Conservation (phyloP, 2,888 invertebrate species). For the Mesoligia furuncula region DNA sequence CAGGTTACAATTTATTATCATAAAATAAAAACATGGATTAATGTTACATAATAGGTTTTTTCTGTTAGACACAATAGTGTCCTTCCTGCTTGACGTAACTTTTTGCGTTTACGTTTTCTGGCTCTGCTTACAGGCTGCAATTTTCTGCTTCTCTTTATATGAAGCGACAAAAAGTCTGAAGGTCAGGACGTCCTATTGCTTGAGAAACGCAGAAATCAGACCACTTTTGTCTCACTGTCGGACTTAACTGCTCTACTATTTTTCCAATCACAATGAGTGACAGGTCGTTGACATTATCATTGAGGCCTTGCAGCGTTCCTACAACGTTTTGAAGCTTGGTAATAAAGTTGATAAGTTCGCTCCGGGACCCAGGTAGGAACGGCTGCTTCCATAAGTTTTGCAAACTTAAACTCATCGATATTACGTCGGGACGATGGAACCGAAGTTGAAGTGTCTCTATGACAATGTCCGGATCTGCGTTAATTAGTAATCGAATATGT, state of each 20-base stretch:
- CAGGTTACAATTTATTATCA: background rate
- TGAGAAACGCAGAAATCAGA: accelerated
- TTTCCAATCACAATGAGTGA: no score
- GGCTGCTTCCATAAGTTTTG: background rate
- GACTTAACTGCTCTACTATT: background rate
- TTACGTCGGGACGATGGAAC: background rate
- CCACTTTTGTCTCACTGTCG: background rate
- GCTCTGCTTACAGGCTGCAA: background rate
- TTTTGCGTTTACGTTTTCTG: background rate
- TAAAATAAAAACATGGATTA: no score
- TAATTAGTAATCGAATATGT: background rate
- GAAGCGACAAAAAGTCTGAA: background rate
- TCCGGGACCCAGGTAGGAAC: no score
- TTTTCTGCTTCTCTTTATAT: background rate
- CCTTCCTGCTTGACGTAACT: background rate
- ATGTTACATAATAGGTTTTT: background rate
- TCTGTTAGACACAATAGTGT: background rate
- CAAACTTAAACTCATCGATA: no score
- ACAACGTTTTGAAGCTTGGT: no score
- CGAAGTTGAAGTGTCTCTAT: background rate
- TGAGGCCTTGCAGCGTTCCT: no score
- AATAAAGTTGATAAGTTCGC: no score
- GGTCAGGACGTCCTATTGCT: accelerated
- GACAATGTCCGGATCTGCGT: background rate
- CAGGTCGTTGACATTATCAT: no score